These are phyloP conservation scores for Clostera curtula DNA, from an alignment of 2,888 invertebrate species.

Conservation along the genomic window DNA sequence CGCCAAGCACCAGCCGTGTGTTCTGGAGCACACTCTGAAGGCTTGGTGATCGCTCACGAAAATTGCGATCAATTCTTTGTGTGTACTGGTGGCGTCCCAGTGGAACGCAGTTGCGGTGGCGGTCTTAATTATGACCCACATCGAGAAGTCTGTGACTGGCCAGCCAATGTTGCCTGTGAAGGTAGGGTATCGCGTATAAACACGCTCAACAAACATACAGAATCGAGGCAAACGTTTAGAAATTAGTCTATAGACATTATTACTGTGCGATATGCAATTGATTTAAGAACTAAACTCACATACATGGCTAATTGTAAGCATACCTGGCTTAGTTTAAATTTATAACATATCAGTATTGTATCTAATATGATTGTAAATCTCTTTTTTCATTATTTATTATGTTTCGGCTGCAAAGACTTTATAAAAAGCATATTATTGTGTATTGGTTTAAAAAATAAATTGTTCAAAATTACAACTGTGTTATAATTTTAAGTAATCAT, in stretches of 20 bases:
- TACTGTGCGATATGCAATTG: not conserved
- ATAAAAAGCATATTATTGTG: too few relatives aligned
- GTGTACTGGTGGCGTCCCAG: conserved; percentile 21
- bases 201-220: conserved; percentile 19
- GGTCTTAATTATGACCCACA: conserved; percentile 22
- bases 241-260: conserved; percentile 5
- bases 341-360: too few relatives aligned
- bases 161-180: conserved; percentile 21
- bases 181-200: conserved; percentile 8
- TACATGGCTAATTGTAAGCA: too few relatives aligned
- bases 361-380: too few relatives aligned
- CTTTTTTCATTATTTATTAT: too few relatives aligned
- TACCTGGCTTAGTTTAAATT: too few relatives aligned
- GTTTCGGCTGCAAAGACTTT: too few relatives aligned
- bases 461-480: too few relatives aligned
- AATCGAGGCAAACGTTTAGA: conserved; percentile 10
- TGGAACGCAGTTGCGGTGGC: conserved; percentile 16
- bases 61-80: conserved; percentile 29
- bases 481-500: too few relatives aligned
- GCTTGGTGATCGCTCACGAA: conserved; percentile 27
- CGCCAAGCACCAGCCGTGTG: conserved; percentile 20
- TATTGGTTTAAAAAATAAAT: too few relatives aligned
- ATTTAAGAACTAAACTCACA: too few relatives aligned
- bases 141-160: conserved; percentile 23
- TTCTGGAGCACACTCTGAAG: conserved; percentile 18